Evolutionary conservation across 2,888 invertebrate genomes (phyloP).

Genomic region (Parnassius mnemosyne): DNA sequence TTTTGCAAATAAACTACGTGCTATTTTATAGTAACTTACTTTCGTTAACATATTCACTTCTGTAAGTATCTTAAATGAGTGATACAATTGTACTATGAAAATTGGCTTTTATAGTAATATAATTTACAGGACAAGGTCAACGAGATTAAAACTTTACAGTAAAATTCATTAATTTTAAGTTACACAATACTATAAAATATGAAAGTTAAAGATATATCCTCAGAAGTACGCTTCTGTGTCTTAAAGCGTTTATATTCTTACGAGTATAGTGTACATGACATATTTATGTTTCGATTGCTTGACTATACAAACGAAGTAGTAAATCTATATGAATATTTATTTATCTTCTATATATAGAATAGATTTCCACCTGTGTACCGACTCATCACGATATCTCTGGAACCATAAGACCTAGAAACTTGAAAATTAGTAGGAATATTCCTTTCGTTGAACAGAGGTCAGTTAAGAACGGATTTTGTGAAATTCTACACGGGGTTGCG

Average conservation of each 20-base stretch:
- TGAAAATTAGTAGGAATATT: no score
- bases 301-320: no score
- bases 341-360: no score
- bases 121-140: background rate
- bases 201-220: background rate
- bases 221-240: no score
- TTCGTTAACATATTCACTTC: background rate
- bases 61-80: background rate
- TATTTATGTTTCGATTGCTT: no score
- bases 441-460: no score
- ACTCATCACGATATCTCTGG: no score
- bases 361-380: no score
- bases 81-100: background rate
- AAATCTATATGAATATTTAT: no score
- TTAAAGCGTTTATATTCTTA: conserved; percentile 35
- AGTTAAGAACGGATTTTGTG: no score
- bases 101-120: background rate
- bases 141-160: background rate
- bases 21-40: background rate
- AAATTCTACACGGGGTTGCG: no score
- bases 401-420: no score
- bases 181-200: background rate
- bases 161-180: background rate
- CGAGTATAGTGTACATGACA: conserved; percentile 38
- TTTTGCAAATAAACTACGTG: background rate